A percentile compares a stretch with the other conserved stretches of the same genome.
phyloP scores from a whole-genome alignment of 2,113 vertebrate genomes.

The Hiodon alosoides region DNA sequence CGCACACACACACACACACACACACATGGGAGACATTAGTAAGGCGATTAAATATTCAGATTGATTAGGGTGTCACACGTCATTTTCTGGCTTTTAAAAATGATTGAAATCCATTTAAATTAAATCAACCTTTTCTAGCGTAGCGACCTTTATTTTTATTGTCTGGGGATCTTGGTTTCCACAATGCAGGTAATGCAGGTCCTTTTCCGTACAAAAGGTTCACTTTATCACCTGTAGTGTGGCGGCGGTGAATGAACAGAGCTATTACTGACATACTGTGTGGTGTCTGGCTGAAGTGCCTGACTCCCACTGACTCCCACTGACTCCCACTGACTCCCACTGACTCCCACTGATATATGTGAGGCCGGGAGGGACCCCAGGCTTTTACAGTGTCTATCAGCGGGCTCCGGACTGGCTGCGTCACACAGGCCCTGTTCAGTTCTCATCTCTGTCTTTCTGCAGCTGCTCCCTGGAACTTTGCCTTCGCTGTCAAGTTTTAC shows the following conservation, averaged over 20 bases:
- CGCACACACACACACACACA: neutral
- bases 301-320: neutral
- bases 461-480: constrained; percentile 87
- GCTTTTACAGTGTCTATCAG: constrained; percentile 5
- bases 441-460: constrained; percentile 36
- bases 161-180: neutral
- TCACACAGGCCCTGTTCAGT: neutral
- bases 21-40: neutral
- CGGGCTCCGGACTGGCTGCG: neutral
- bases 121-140: neutral
- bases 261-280: neutral
- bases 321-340: too few species aligned
- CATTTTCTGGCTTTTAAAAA: too few species aligned
- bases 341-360: neutral
- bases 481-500: constrained; percentile 95
- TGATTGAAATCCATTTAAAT: too few species aligned
- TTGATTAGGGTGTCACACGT: too few species aligned
- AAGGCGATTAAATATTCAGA: neutral
- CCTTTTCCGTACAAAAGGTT: too few species aligned
- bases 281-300: constrained; percentile 12
- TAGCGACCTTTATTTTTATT: neutral
- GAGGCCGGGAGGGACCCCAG: neutral
- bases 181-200: too few species aligned
- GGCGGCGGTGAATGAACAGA: constrained; percentile 3
- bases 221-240: neutral